Base-by-base conservation (phyloP, 2,888 invertebrate genomes). In the Drosophila helvetica region DNA sequence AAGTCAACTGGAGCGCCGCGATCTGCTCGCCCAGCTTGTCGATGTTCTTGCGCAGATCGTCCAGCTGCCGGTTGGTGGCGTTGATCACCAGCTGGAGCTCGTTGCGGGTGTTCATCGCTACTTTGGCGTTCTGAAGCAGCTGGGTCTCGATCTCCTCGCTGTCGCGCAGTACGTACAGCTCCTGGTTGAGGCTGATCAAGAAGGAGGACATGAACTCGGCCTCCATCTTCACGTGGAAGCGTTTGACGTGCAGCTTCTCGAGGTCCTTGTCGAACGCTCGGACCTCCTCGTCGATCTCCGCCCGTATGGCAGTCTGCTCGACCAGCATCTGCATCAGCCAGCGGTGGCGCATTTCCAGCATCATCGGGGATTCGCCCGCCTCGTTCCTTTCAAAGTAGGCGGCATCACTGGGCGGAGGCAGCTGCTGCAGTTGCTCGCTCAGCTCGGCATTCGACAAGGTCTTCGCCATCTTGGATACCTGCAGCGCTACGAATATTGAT, bases 61-160 rank as follows among this genome's bases (percentile, higher is more conserved):
- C 90, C 61, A 90, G 75, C 64, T 89, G 83, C 1, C 90, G 81
- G 46, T 86, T 89, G 27, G 88, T 79, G 7, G 65, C 60, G 71
- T 90, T 90, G 18, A 90, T 90, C 7, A 79, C 64, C 10, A 75
- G 15, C 60, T 90, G 90, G 10, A 90, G 92, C 18, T 93, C 93
- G 68, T 94, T 93, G 0, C 93, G 93, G 77, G 93, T 93, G 85
- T 91, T 92, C 69, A 93, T 89, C 69, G 94, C 94, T 0, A 90
- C 91, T 64, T 94, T 93, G 15, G 95, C 94, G 90, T 93, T 93
- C 65, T 93, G 93, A 22, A 93, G 93, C 12, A 96, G 91, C 51
- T 92, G 90, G 74, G 95, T 94, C 90, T 97, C 96, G 43, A 94
- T 93, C 3, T 94, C 93, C 89, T 96, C 96, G 80, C 95, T 96